phyloP scores from a whole-genome alignment of 2,113 vertebrate species.

The Xiphophorus couchianus region DNA sequence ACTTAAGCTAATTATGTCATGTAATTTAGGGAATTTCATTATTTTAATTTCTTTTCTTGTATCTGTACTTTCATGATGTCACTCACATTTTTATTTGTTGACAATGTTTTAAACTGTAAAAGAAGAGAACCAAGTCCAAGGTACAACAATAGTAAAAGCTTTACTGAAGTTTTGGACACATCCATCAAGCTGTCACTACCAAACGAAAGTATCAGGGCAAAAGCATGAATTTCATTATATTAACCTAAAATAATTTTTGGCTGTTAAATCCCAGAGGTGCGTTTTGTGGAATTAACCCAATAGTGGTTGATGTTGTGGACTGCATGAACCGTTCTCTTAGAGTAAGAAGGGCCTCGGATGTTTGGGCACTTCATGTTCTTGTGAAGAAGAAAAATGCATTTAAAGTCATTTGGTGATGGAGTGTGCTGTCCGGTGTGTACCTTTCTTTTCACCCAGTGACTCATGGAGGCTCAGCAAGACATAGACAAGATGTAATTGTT shows the following conservation, averaged over 20 bases:
- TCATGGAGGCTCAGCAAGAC: too few relatives aligned
- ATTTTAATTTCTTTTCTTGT: background rate
- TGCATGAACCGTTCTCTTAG: too few relatives aligned
- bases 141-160: slow-evolving; percentile 11
- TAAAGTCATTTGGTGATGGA: background rate
- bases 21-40: slow-evolving; percentile 4
- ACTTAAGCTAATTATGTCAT: background rate
- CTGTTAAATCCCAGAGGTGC: slow-evolving; percentile 3
- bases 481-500: too few relatives aligned
- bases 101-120: slow-evolving; percentile 32
- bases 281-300: slow-evolving; percentile 35
- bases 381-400: background rate
- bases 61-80: slow-evolving; percentile 5
- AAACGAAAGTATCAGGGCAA: slow-evolving; percentile 30
- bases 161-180: slow-evolving; percentile 39
- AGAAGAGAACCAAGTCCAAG: slow-evolving; percentile 20
- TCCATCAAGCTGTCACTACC: slow-evolving; percentile 20
- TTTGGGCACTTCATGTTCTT: background rate
- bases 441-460: too few relatives aligned
- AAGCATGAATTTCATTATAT: slow-evolving; percentile 19
- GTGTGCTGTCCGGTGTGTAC: too few relatives aligned
- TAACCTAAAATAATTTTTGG: slow-evolving; percentile 12
- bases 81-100: slow-evolving; percentile 35
- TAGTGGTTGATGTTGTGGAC: background rate
- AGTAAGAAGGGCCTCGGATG: background rate